Base-by-base conservation (phyloP, 2,888 invertebrate genomes). In the Heteromyza rotundicornis region DNA sequence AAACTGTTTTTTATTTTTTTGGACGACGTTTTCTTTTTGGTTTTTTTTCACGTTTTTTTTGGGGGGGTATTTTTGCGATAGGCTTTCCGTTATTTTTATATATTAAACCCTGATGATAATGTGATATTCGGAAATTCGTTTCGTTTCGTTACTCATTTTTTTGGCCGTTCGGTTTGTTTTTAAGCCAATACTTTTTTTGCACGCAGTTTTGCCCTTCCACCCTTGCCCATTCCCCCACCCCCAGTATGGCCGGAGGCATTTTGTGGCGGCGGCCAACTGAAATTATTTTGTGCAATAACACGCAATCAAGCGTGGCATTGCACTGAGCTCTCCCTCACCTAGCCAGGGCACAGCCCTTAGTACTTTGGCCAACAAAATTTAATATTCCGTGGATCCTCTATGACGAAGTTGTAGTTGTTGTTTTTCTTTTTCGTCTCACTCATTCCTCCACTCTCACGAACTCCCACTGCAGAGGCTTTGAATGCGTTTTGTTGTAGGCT, bases 91-190 rank as follows among this genome's bases (percentile, higher is more conserved):
- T 54, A 49, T 61, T 62, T 63, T 56, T 65, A 60, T 60, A 57
- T 63, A 64, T 64, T 57, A 60, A 67, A 67, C 67, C 54, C 66
- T 63, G 62, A 64, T 69, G 69, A 68, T 71, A 68, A 70, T 69
- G 63, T 68, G 65, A 69, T 70, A 70, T 70, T 68, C 68, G 60
- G 64, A 68, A 60, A 54, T 63, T 62, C 58, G 16, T 62, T 67
- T 57, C 50, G 62, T 63, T 64, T 63, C 62, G 62, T 56, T 62
- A 61, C 62, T 61, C 52, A 66, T 64, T 70, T 59, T 67, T 68
- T 70, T n/a, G 22, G 35, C 32, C 12, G 10, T n/a, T n/a, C n/a
- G n/a, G n/a, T n/a, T 5, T 19, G 12, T 53, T 36, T 40, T 36
- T 47, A n/a, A n/a, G n/a, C n/a, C n/a, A n/a, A n/a, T n/a, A n/a